Base-by-base conservation (phyloP, 2,113 vertebrate species). In the Theristicus caerulescens region DNA sequence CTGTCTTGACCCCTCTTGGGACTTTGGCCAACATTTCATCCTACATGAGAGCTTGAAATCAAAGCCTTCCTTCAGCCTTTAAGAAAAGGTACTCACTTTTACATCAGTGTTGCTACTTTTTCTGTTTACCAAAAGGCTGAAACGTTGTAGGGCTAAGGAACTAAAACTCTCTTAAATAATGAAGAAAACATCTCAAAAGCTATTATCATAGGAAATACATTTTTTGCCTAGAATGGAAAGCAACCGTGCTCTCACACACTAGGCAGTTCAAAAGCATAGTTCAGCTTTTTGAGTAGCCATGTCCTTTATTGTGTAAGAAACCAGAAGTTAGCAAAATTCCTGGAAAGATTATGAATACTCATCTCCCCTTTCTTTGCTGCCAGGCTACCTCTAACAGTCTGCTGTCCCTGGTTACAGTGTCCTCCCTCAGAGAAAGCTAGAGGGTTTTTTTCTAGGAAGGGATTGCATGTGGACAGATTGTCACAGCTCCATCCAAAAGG, bases 21-120 rank as follows among this genome's bases (percentile, higher is more conserved):
- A 87, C 25, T 95, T 65, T 11, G 66, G 81, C 77, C 93, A 97
- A 70, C 38, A 58, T 88, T 87, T 85, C 64, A 66, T 90, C 69
- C 38, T 16, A 86, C 47, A 65, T 52, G 52, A 96, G 93, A 86
- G 44, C 54, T 83, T 79, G 74, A 91, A 89, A 81, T 77, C 58
- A 89, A 90, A 90, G 73, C 9, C 26, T 69, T 90, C 20, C 24
- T 90, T 72, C 66, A 80, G 64, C 21, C 74, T 85, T 90, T 91
- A 82, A 47, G 25, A 54, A 72, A 66, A 87, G 9, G 16, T 66
- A 54, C 46, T 76, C 2, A 7, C 44, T 73, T 57, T 82, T 73
- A 82, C 26, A n/a, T 42, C 32, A 40, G 32, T 69, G 51, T 20
- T 84, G 15, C 65, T 89, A 54, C 42, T 57, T 71, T 86, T 49